Evolutionary conservation across 2,888 invertebrate species (phyloP).

Genomic region (Leptothorax acervorum): DNA sequence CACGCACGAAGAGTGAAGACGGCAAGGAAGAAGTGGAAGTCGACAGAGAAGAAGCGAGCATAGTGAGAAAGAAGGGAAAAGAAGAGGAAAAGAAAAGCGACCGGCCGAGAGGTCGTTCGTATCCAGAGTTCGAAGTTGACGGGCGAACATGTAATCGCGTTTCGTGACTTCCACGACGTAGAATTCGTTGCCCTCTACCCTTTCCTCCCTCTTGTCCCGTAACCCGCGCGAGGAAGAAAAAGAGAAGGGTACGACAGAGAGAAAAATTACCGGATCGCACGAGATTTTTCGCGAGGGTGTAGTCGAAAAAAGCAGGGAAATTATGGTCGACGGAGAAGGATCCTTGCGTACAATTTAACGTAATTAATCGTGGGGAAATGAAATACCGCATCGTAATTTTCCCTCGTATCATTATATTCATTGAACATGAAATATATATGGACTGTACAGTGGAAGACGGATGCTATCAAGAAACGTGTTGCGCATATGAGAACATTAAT

Average conservation of each 20-base stretch:
- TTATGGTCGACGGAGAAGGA: background rate
- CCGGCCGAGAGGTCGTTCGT: conserved; percentile 78
- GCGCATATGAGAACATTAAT: background rate
- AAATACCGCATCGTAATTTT: background rate
- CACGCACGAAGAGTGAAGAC: conserved; percentile 41
- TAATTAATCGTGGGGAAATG: conserved; percentile 19
- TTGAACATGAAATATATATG: background rate
- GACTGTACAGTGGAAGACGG: background rate
- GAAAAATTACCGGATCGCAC: conserved; percentile 65
- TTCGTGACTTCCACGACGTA: conserved; percentile 71
- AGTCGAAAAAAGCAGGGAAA: conserved; percentile 6
- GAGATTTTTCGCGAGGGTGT: conserved; percentile 50
- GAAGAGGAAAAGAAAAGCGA: conserved; percentile 58
- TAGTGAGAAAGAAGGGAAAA: conserved; percentile 32
- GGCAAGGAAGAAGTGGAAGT: conserved; percentile 33
- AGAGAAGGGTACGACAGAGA: conserved; percentile 21
- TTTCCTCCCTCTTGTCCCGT: conserved; percentile 33
- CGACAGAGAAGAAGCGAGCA: conserved; percentile 8
- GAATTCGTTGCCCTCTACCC: conserved; percentile 65
- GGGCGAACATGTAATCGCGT: conserved; percentile 72
- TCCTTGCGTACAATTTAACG: background rate
- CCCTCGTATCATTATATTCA: background rate
- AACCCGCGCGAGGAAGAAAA: conserved; percentile 27
- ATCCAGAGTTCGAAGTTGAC: conserved; percentile 76
- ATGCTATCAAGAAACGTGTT: background rate